Conservation (phyloP, 2,888 invertebrate genomes). For the Scaptomyza cyrtandrae region DNA sequence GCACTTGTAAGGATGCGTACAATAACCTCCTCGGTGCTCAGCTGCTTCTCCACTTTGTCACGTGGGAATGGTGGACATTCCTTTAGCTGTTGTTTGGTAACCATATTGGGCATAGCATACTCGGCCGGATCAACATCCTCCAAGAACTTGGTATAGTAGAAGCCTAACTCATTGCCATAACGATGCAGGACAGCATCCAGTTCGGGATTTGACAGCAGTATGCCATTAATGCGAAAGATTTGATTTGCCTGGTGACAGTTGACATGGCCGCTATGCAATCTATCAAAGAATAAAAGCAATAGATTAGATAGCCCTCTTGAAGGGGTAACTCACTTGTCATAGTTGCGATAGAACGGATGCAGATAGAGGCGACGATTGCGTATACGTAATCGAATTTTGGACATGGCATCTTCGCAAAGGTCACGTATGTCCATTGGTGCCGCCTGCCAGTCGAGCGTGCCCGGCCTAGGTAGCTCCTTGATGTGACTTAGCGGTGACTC, state of each 20-base stretch:
- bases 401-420: conserved; percentile 87
- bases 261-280: conserved; percentile 90
- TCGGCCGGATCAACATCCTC: conserved; percentile 86
- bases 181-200: conserved; percentile 88
- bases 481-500: conserved; percentile 86
- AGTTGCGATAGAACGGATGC: conserved; percentile 89
- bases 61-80: conserved; percentile 67
- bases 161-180: conserved; percentile 90
- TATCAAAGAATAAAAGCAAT: conserved; percentile 67
- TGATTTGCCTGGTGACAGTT: conserved; percentile 89
- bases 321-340: conserved; percentile 86
- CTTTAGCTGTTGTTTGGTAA: conserved; percentile 45
- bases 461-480: conserved; percentile 84
- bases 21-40: conserved; percentile 86
- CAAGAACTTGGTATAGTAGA: conserved; percentile 89
- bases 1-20: conserved; percentile 90
- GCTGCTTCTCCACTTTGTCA: conserved; percentile 85
- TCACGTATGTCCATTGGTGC: conserved; percentile 84
- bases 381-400: conserved; percentile 87
- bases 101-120: conserved; percentile 80
- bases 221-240: conserved; percentile 88
- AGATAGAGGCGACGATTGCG: conserved; percentile 87
- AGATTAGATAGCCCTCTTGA: no score
- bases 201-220: conserved; percentile 88
- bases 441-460: conserved; percentile 85